Base-by-base conservation (phyloP, 1,140 invertebrate species). In the Microplitis demolitor region DNA sequence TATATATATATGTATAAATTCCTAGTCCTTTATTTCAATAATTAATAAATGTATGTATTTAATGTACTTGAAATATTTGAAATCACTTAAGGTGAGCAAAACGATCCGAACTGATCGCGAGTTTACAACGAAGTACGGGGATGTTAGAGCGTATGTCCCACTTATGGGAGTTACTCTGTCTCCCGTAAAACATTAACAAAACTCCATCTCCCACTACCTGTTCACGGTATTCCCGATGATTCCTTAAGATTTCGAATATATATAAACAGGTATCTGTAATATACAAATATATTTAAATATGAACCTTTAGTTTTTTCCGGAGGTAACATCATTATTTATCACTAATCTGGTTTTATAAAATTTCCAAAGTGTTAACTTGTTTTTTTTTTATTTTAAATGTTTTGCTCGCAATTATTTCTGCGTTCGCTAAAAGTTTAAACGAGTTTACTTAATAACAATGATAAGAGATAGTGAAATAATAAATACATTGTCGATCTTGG, bases 121-220 rank as follows among this genome's bases (percentile, higher is more conserved):
- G 84, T 80, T 83, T 78, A 82, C 79, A 77, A 84, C 75, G 76
- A 83, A 85, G 84, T 86, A 84, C 78, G 71, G 75, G 82, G 82
- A 72, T 84, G 82, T 78, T 78, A 83, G 78, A 80, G 79, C 77
- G 80, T 83, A 80, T 84, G 85, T 82, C 79, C 84, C 77, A 87
- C 84, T 87, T 87, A 86, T 85, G 58, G 69, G 71, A 61, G 66
- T 71, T 67, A 39, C 34, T 51, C 60, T 58, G 79, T 78, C 69
- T 69, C 76, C 53, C 56, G 67, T 74, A 74, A 78, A 79, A 76
- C 73, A 60, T 76, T 68, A 75, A 77, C 77, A 73, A 78, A 81
- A 78, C 70, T 67, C n/a, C n/a, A 68, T 78, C 66, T 66, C 35
- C 62, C 33, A 16, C 64, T 31, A 66, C 69, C 62, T 53, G 8